Evolutionary conservation across 2,797 vertebrate species (phyloP).

Genomic region (Coilia nasus): DNA sequence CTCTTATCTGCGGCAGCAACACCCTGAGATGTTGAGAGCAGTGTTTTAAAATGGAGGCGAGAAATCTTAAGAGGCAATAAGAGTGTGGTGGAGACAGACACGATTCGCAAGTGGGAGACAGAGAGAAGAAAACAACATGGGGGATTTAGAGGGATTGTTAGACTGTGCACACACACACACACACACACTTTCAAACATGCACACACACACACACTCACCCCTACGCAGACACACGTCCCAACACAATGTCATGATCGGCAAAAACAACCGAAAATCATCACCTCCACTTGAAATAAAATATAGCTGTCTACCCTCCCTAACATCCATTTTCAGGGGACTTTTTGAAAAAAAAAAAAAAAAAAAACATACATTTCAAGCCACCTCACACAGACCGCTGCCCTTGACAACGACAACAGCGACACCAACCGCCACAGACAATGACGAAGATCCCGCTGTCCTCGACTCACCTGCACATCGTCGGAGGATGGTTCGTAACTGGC

Average conservation of each 20-base stretch:
- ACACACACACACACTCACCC: background rate
- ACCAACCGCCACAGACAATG: background rate
- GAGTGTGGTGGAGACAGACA: background rate
- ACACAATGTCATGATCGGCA: conserved; percentile 7
- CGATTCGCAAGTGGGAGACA: background rate
- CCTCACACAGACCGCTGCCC: background rate
- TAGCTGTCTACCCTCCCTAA: background rate
- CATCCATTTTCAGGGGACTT: background rate
- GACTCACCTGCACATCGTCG: conserved; percentile 95
- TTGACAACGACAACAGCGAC: background rate
- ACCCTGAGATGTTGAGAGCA: conserved; percentile 15
- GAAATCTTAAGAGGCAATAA: background rate
- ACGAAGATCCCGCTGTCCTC: background rate
- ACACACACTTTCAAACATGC: background rate
- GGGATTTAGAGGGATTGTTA: conserved; percentile 12
- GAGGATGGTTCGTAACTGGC: conserved; percentile 97
- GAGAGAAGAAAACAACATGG: background rate
- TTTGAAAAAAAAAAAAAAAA: background rate
- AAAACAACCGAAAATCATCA: background rate
- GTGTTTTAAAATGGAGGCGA: conserved; percentile 39
- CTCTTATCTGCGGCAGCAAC: conserved; percentile 44
- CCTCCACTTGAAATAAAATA: background rate
- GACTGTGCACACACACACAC: background rate
- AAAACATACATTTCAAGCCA: background rate
- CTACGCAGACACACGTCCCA: background rate